Conservation (phyloP, 2,888 invertebrate genomes). For the Xanthia togata region DNA sequence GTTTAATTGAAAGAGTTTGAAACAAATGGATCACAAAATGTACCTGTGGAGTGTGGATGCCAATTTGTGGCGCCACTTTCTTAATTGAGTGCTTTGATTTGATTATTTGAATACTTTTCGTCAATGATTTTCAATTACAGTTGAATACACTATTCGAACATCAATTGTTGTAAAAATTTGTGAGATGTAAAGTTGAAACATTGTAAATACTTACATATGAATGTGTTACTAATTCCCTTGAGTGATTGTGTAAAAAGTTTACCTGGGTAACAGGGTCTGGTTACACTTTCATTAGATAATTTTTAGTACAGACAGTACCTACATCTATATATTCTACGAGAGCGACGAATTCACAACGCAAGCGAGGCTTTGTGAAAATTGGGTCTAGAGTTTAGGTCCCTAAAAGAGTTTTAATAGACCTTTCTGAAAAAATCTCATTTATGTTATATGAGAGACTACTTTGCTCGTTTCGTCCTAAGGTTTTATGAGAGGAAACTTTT, state of each 20-base stretch:
- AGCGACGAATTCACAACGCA: not conserved
- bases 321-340: not conserved
- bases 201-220: not conserved
- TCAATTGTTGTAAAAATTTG: not conserved
- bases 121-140: not conserved
- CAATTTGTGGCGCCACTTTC: not conserved
- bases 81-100: not conserved
- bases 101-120: not conserved
- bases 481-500: slow-evolving; percentile 36
- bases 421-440: slow-evolving; percentile 41
- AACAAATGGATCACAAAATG: not conserved
- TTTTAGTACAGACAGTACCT: not conserved
- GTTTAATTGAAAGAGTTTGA: too few relatives aligned
- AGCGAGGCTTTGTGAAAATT: slow-evolving; percentile 20
- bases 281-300: not conserved
- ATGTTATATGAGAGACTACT: slow-evolving; percentile 41
- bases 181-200: not conserved
- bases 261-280: not conserved
- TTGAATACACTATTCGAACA: not conserved
- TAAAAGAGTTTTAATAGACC: slow-evolving; percentile 49
- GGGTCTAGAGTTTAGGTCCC: not conserved
- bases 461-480: slow-evolving; percentile 9
- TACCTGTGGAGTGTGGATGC: not conserved
- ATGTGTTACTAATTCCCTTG: not conserved
- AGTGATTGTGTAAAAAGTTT: not conserved